Conservation (phyloP, 2,797 vertebrate species). For the Dromococcyx pavoninus region DNA sequence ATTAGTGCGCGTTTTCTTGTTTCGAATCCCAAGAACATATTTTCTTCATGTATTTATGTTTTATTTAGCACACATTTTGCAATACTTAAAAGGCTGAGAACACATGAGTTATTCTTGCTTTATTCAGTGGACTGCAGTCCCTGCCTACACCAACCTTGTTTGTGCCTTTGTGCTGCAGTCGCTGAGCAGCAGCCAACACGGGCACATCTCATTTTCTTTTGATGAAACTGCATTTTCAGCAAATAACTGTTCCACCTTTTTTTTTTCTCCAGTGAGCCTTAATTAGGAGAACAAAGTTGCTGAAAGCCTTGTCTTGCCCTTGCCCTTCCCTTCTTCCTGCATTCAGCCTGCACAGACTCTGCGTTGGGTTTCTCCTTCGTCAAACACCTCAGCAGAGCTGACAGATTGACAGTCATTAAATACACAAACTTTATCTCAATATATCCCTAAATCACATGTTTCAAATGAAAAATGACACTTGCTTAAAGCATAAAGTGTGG, state of each 20-base stretch:
- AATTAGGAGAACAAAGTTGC: slow-evolving; percentile 10
- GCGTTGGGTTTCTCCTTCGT: not conserved
- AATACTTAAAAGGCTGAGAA: not conserved
- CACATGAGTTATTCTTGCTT: not conserved
- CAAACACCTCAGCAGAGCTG: not conserved
- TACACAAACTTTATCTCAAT: not conserved
- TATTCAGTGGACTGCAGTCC: not conserved
- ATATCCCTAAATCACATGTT: not conserved
- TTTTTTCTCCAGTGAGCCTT: not conserved
- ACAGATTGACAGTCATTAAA: slow-evolving; percentile 21
- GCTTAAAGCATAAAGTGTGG: not conserved
- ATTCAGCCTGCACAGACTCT: not conserved
- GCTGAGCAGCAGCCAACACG: not conserved
- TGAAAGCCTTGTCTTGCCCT: not conserved
- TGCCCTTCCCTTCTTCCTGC: not conserved
- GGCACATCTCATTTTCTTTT: not conserved
- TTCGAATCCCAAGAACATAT: not conserved
- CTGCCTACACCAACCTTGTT: not conserved
- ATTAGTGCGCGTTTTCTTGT: not conserved
- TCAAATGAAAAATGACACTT: slow-evolving; percentile 33
- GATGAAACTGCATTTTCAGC: slow-evolving; percentile 10
- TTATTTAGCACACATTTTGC: not conserved
- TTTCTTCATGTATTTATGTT: not conserved
- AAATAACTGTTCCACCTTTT: not conserved
- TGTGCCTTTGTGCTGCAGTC: not conserved